Evolutionary conservation across 1,140 invertebrate species (phyloP), one percentile per base, ranked within the genome.

Genomic region (Drosophila seguyi): DNA sequence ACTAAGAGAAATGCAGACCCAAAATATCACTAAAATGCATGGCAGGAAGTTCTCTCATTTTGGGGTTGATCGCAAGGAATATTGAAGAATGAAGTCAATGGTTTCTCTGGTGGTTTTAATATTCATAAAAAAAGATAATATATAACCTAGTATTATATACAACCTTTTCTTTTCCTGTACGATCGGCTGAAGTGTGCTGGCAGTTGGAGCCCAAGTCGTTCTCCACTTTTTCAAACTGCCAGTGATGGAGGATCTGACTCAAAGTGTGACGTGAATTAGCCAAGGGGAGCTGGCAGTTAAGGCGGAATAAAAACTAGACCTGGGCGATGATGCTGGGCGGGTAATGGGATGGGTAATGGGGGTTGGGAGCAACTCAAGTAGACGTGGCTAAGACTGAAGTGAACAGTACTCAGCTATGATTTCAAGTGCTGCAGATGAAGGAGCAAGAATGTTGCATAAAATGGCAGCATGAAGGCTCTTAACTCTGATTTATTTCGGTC

Each of bases 211-310:
- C 44, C 29, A 41, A 61, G 47, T 38, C 22, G 16, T 41, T 29
- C 48, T 52, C 18, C 50, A 65, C 59, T 63, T 66, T 38, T 65
- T 57, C 63, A 50, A 48, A 34, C 67, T 29, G 39, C 79, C 65
- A 62, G 65, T 79, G 79, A 82, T 83, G 66, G 65, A 48, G 63
- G 59, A 87, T 85, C 69, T 76, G 66, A 44, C 65, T 56, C 58
- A 50, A 83, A 87, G 83, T 88, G 80, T 88, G 85, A 78, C 67
- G 72, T 71, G 80, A 73, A 88, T 88, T 88, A 84, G 72, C 80
- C 67, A 71, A 58, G 66, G 68, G 68, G 68, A 48, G 68, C 50
- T 63, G 62, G 61, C 50, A 79, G 56, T 41, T 59, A 57, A 47
- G 68, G 44, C 20, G 52, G 29, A 78, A 55, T 42, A 55, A 50